A percentile compares a stretch with the other conserved stretches of the same genome.
phyloP scores from a whole-genome alignment of 92 coral and sea anemone species.

The Montipora capitata region DNA sequence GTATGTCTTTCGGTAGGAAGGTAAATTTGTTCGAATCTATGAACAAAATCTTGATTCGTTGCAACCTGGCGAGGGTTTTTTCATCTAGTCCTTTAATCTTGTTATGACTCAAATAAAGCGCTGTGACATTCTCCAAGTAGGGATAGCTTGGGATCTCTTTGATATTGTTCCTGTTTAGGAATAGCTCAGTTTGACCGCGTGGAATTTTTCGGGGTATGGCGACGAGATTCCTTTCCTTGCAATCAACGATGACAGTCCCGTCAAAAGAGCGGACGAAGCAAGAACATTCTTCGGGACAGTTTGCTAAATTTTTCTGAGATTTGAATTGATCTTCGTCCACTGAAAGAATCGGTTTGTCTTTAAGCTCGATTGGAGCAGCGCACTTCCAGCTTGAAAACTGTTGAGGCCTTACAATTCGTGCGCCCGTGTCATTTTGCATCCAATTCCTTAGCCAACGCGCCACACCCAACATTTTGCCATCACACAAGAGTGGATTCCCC shows the following conservation, averaged over 20 bases:
- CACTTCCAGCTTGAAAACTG: conserved; percentile 85
- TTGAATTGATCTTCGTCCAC: conserved; percentile 49
- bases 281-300: conserved; percentile 75
- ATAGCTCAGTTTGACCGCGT: conserved; percentile 64
- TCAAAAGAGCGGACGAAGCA: conserved; percentile 71
- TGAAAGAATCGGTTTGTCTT: conserved; percentile 49
- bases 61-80: conserved; percentile 42
- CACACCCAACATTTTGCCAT: conserved; percentile 52
- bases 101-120: conserved; percentile 74
- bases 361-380: conserved; percentile 51
- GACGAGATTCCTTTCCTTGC: conserved; percentile 55
- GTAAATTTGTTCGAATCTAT: conserved; percentile 80
- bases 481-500: conserved; percentile 80
- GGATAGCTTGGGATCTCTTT: conserved; percentile 49
- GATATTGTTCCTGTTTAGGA: conserved; percentile 66
- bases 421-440: conserved; percentile 6
- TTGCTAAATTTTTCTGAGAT: conserved; percentile 47
- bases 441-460: conserved; percentile 38
- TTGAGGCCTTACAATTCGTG: conserved; percentile 9
- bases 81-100: conserved; percentile 55
- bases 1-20: conserved; percentile 56
- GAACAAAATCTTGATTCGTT: conserved; percentile 50
- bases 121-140: conserved; percentile 68
- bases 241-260: conserved; percentile 59
- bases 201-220: conserved; percentile 75